Base-by-base conservation (phyloP, 2,113 vertebrate species). In the Neodontobutis hainanensis region DNA sequence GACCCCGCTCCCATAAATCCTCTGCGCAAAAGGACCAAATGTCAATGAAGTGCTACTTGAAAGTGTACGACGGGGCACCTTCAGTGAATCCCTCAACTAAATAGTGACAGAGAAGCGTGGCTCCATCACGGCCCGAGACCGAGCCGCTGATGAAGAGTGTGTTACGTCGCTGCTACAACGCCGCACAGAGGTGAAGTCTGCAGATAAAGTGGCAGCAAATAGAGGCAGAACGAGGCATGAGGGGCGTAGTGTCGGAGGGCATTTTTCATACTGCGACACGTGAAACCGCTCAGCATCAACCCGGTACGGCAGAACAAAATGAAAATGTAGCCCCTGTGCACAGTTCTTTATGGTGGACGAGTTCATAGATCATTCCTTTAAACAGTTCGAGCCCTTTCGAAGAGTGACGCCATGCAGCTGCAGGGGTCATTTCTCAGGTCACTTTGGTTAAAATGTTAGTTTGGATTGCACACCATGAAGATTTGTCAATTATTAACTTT, bases 31-130 rank as follows among this genome's bases (percentile, higher is more conserved):
- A 63, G 65, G 65, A 71, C 32, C 49, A 70, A 65, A 78, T 67
- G 73, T 82, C 84, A 83, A 57, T 60, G 73, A 76, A 70, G 73
- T 55, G 61, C 71, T 36, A 60, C 74, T 78, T 73, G 60, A 82
- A 56, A 70, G 66, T 50, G 64, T 16, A 56, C 35, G 48, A 76
- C 60, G 64, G 64, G 74, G 74, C 65, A 7, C 70, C 65, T 63
- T 61, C 78, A 61, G 16, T n/a, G 68, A 79, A 67, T 79, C 77
- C 65, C 44, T 89, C 77, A 75, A 61, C 63, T 65, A 44, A 81
- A 83, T 47, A 44, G 62, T 5, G 65, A 79, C 83, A 76, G 66
- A 68, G 45, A 49, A 72, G 27, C 27, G 4, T 16, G 57, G 11
- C 59, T 71, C 71, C 72, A 73, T 86, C 79, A 71, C 69, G 9